Evolutionary conservation across 2,113 vertebrate species (phyloP).

Genomic region (Podiceps cristatus): DNA sequence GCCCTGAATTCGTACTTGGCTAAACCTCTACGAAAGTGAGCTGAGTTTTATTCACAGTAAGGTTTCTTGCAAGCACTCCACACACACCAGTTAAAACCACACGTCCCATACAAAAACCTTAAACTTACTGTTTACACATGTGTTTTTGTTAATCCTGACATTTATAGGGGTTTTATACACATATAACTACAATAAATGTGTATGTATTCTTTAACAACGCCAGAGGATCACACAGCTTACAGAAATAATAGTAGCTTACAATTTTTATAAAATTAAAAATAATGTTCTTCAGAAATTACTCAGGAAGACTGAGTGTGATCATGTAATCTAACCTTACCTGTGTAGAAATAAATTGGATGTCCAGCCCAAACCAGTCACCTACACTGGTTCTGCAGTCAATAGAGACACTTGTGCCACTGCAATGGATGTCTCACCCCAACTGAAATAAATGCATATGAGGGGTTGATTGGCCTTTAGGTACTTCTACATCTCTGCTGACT

Average conservation of each 20-base stretch:
- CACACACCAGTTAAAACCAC: neutral
- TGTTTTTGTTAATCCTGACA: neutral
- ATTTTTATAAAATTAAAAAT: neutral
- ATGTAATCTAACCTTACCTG: neutral
- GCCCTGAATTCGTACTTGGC: neutral
- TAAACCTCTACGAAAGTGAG: neutral
- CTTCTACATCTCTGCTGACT: neutral
- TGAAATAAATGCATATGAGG: neutral
- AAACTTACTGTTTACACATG: neutral
- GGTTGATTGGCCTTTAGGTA: neutral
- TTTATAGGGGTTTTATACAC: fast-evolving
- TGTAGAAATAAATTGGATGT: neutral
- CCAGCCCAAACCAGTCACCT: neutral
- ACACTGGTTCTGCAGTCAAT: neutral
- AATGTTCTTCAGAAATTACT: neutral
- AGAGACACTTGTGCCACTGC: neutral
- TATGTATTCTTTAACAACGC: neutral
- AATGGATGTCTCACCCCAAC: neutral
- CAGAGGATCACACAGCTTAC: neutral
- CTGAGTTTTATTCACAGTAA: neutral
- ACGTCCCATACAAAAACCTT: neutral
- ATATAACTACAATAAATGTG: neutral
- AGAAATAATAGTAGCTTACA: neutral
- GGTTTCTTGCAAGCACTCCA: neutral
- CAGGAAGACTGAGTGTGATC: neutral